Evolutionary conservation across 2,797 vertebrate genomes (phyloP).

Genomic region (Paramormyrops hopkinsi): DNA sequence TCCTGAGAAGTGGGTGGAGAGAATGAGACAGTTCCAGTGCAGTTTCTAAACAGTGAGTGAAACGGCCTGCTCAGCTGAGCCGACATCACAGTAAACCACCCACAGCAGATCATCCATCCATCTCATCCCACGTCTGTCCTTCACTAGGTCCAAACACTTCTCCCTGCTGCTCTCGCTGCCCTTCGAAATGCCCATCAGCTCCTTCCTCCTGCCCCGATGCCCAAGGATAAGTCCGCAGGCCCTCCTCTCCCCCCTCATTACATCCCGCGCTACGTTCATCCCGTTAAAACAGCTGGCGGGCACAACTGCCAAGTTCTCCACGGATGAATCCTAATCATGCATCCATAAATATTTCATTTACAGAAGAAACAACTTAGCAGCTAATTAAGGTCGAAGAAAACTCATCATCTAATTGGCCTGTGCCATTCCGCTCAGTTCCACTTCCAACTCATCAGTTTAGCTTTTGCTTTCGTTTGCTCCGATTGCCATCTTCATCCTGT

Average conservation of each 20-base stretch:
- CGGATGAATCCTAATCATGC: slow-evolving; percentile 57
- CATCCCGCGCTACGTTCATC: not conserved
- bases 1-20: not conserved
- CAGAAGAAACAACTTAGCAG: slow-evolving; percentile 44
- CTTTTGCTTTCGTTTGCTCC: not conserved
- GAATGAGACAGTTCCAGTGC: not conserved
- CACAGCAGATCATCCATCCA: not conserved
- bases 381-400: slow-evolving; percentile 45
- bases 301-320: slow-evolving; percentile 57
- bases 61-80: not conserved
- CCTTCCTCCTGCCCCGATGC: slow-evolving; percentile 24
- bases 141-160: not conserved
- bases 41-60: not conserved
- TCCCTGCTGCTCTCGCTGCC: not conserved
- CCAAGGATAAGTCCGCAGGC: slow-evolving; percentile 34
- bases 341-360: slow-evolving; percentile 64
- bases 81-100: slow-evolving; percentile 3
- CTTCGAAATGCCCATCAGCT: slow-evolving; percentile 36
- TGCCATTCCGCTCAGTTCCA: slow-evolving; percentile 27
- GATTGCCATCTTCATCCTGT: not conserved
- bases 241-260: slow-evolving; percentile 25
- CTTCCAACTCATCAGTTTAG: not conserved
- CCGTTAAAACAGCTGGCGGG: slow-evolving; percentile 56
- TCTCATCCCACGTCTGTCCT: not conserved
- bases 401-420: slow-evolving; percentile 35